These are phyloP conservation scores for Protaetia brevitarsis DNA, from an alignment of 1,140 invertebrate genomes.

Conservation along the genomic window DNA sequence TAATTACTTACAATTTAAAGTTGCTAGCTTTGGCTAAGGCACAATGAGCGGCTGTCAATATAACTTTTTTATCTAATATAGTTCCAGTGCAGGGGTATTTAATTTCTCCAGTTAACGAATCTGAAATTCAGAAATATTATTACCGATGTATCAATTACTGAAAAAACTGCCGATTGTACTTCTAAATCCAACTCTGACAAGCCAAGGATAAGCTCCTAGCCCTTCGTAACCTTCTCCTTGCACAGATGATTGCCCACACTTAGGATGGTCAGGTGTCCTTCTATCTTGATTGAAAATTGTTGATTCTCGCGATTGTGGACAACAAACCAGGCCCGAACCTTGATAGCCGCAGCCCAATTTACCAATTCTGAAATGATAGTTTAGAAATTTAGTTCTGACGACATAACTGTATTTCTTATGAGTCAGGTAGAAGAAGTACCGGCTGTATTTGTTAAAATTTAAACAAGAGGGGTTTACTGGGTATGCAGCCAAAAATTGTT, in stretches of 20 bases:
- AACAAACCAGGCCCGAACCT: slow-evolving; percentile 48
- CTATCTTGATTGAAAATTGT: slow-evolving; percentile 1
- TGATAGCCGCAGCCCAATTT: slow-evolving; percentile 48
- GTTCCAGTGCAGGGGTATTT: slow-evolving; percentile 68
- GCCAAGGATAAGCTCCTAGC: slow-evolving; percentile 65
- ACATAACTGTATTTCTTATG: too few relatives aligned
- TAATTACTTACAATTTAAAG: slow-evolving; percentile 64
- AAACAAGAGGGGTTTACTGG: too few relatives aligned
- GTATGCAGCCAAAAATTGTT: too few relatives aligned
- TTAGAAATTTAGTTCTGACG: neutral
- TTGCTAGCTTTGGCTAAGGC: slow-evolving; percentile 64
- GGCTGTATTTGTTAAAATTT: too few relatives aligned
- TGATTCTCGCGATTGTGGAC: slow-evolving; percentile 38
- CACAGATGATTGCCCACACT: slow-evolving; percentile 61
- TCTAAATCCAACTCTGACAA: slow-evolving; percentile 63
- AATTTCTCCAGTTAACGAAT: slow-evolving; percentile 57
- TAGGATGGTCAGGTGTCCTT: slow-evolving; percentile 14
- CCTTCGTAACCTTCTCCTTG: slow-evolving; percentile 59
- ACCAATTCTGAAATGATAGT: slow-evolving; percentile 38
- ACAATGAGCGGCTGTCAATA: slow-evolving; percentile 71
- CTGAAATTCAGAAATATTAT: slow-evolving; percentile 42
- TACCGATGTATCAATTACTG: too few relatives aligned
- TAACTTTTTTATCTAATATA: slow-evolving; percentile 58
- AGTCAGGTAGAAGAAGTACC: too few relatives aligned
- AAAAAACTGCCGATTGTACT: slow-evolving; percentile 49